A percentile compares a stretch with the other conserved stretches of the same genome.
phyloP scores from a whole-genome alignment of 2,113 vertebrate species.

The Anhinga rufa region DNA sequence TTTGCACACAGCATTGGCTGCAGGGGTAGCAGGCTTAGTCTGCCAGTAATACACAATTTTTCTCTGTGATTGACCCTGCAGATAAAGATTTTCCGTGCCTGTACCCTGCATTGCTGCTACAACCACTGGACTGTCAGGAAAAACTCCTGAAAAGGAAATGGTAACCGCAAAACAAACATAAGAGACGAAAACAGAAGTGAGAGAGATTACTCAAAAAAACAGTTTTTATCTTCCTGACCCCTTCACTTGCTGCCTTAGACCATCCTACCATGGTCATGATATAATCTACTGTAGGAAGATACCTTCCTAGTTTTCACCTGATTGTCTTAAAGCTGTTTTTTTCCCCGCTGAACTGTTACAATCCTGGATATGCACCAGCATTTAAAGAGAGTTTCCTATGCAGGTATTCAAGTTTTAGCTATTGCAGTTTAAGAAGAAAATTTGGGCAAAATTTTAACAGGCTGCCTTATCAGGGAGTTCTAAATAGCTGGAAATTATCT shows the following conservation, averaged over 20 bases:
- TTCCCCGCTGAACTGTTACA: not conserved
- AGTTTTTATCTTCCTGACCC: not conserved
- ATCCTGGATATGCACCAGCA: not conserved
- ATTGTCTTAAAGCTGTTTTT: not conserved
- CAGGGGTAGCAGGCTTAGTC: not conserved
- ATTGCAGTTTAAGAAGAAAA: not conserved
- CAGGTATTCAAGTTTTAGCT: not conserved
- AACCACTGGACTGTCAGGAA: not conserved
- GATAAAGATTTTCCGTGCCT: not conserved
- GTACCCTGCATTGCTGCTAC: not conserved
- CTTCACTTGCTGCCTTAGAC: not conserved
- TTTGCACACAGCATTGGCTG: not conserved
- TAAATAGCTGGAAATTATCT: constrained; percentile 8
- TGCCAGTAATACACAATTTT: not conserved
- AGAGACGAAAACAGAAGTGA: not conserved
- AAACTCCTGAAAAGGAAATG: not conserved
- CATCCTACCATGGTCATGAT: not conserved
- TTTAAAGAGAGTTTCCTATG: not conserved
- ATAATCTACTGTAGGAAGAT: not conserved
- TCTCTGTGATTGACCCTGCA: not conserved
- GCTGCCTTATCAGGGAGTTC: not conserved
- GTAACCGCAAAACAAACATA: not conserved
- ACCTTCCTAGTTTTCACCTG: not conserved
- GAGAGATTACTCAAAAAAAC: not conserved
- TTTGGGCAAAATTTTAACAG: not conserved